Percentiles rank a stretch among this genome's conserved stretches.
Evolutionary conservation across 2,888 invertebrate genomes (phyloP).

Genomic region (Acleris literana): DNA sequence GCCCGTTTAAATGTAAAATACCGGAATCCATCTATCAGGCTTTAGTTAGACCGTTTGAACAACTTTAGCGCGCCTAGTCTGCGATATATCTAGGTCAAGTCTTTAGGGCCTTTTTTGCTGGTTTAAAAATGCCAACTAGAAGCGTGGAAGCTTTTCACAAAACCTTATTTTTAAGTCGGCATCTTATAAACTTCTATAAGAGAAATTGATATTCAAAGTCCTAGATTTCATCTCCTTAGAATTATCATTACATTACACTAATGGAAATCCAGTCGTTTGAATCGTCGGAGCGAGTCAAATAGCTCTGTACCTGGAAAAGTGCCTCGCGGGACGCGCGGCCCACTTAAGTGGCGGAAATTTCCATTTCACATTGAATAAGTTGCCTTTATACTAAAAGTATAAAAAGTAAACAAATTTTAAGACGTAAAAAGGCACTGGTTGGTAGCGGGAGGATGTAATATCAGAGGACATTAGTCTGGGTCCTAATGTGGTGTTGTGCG

Average conservation of each 20-base stretch:
- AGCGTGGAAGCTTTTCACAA: no score
- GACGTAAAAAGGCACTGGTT: conserved; percentile 36
- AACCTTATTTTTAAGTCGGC: no score
- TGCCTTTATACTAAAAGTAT: conserved; percentile 6
- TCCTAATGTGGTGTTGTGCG: conserved; percentile 62
- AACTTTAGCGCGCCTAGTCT: background rate
- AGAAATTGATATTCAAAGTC: conserved; percentile 1
- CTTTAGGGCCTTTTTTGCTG: background rate
- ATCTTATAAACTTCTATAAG: background rate
- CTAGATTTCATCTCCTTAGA: conserved; percentile 6
- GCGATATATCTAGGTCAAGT: background rate
- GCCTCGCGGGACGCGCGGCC: conserved; percentile 14
- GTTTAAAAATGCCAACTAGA: no score
- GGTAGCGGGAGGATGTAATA: conserved; percentile 42
- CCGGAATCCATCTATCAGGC: conserved; percentile 44
- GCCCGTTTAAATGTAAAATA: conserved; percentile 60
- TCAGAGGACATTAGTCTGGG: conserved; percentile 60
- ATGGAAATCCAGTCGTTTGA: conserved; percentile 17
- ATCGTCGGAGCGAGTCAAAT: conserved; percentile 12
- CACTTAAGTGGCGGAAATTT: conserved; percentile 20
- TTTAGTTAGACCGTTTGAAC: conserved; percentile 4
- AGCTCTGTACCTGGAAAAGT: conserved; percentile 16
- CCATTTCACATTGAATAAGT: conserved; percentile 25
- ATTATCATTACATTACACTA: conserved; percentile 15
- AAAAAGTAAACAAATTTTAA: conserved; percentile 36